phyloP scores from a whole-genome alignment of 2,797 vertebrate species.

The Paratrypauchen microcephalus region DNA sequence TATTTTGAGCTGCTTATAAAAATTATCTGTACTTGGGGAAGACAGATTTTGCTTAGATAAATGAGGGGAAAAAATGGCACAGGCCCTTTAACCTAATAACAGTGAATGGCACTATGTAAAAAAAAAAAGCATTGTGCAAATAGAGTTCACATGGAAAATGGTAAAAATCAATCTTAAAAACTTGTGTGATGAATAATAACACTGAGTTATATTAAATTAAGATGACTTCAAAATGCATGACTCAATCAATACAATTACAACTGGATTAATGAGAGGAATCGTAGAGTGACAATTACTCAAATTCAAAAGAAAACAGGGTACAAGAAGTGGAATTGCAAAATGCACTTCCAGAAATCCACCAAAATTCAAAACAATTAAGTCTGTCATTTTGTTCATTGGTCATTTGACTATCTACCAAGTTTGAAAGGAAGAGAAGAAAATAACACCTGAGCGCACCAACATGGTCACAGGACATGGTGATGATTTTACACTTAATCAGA shows the following conservation, averaged over 20 bases:
- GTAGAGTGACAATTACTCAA: background rate
- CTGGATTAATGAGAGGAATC: too few species aligned
- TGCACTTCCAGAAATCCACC: background rate
- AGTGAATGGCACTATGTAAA: background rate
- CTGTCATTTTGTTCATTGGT: background rate
- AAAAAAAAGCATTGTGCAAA: background rate
- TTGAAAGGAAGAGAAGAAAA: conserved; percentile 5
- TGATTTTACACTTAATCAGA: conserved; percentile 31
- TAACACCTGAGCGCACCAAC: conserved; percentile 15
- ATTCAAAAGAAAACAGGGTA: background rate
- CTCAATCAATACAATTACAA: too few species aligned
- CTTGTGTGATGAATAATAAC: background rate
- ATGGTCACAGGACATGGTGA: conserved; percentile 37
- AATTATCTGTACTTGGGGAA: too few species aligned
- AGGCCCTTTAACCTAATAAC: background rate
- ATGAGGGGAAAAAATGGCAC: too few species aligned
- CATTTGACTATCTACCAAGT: background rate
- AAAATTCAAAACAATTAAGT: background rate
- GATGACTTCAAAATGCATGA: too few species aligned
- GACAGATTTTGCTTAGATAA: too few species aligned
- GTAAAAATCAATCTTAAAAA: background rate
- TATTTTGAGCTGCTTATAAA: too few species aligned
- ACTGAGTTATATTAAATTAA: too few species aligned
- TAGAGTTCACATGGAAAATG: background rate
- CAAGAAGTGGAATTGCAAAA: background rate